phyloP scores from a whole-genome alignment of 2,888 invertebrate species.

The Andrena fulva region DNA sequence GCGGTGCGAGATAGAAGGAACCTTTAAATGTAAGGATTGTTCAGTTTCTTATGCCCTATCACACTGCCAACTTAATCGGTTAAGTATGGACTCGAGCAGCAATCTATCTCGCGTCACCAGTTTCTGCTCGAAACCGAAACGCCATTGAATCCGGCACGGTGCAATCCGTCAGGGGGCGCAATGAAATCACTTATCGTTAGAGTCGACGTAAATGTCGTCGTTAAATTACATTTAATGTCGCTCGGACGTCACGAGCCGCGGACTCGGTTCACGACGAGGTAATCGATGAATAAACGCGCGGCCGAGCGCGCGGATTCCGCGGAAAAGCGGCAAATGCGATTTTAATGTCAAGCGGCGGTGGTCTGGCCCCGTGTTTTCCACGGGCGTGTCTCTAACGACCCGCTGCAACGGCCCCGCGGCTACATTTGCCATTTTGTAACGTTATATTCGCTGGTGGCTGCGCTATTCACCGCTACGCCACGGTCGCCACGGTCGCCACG shows the following conservation, averaged over 20 bases:
- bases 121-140: constrained; percentile 6
- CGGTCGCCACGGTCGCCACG: background rate
- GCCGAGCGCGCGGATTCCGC: constrained; percentile 6
- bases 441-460: constrained; percentile 35
- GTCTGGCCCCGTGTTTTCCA: constrained; percentile 40
- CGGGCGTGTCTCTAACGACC: constrained; percentile 67
- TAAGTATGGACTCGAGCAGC: background rate
- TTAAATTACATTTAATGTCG: constrained; percentile 41
- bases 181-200: constrained; percentile 30
- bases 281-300: constrained; percentile 42
- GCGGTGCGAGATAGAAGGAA: too few species aligned
- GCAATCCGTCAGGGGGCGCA: constrained; percentile 7
- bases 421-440: constrained; percentile 50
- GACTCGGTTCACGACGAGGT: constrained; percentile 1
- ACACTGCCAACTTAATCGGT: background rate
- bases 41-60: too few species aligned
- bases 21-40: too few species aligned
- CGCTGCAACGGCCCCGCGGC: constrained; percentile 37
- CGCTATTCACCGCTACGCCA: constrained; percentile 18
- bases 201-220: constrained; percentile 36
- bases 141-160: constrained; percentile 1
- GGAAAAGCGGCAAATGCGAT: constrained; percentile 71
- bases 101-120: constrained; percentile 7
- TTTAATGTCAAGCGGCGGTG: constrained; percentile 67
- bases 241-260: constrained; percentile 1